A percentile compares a stretch with the other conserved stretches of the same genome.
These are phyloP conservation scores for Oceanodroma leucorhoa DNA, from an alignment of 2,797 vertebrate species.

Conservation along the genomic window DNA sequence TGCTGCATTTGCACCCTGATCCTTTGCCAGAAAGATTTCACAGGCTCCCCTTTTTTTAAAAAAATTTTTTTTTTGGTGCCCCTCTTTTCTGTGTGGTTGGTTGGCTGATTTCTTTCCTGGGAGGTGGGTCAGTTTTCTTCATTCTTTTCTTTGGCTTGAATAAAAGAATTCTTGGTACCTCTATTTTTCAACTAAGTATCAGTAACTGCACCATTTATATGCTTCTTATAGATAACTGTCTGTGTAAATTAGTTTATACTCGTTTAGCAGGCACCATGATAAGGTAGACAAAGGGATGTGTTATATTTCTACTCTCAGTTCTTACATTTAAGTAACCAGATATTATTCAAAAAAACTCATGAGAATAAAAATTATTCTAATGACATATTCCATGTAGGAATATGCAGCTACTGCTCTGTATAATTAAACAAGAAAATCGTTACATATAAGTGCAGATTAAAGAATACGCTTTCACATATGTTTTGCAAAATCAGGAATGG, in stretches of 20 bases:
- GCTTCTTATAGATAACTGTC: not conserved
- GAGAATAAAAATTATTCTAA: not conserved
- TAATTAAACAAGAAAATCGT: not conserved
- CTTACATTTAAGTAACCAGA: not conserved
- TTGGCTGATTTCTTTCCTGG: not conserved
- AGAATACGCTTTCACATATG: not conserved
- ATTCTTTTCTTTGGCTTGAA: not conserved
- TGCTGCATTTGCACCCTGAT: not conserved
- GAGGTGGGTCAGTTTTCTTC: not conserved
- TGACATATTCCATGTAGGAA: not conserved
- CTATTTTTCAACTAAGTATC: not conserved
- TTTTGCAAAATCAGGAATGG: not conserved
- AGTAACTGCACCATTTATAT: not conserved
- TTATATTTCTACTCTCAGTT: not conserved
- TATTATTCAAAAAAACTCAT: not conserved
- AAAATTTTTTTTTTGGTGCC: accelerated
- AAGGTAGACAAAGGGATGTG: not conserved
- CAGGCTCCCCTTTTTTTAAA: no score
- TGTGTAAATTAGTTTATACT: not conserved
- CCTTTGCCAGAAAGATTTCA: not conserved
- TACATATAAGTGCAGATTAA: not conserved
- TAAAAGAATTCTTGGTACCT: not conserved
- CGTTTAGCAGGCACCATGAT: not conserved
- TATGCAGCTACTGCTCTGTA: not conserved
- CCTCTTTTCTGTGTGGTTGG: not conserved